These are phyloP conservation scores for Acrocyrtus sp. DNA, from an alignment of 2,888 invertebrate genomes.

Conservation along the genomic window DNA sequence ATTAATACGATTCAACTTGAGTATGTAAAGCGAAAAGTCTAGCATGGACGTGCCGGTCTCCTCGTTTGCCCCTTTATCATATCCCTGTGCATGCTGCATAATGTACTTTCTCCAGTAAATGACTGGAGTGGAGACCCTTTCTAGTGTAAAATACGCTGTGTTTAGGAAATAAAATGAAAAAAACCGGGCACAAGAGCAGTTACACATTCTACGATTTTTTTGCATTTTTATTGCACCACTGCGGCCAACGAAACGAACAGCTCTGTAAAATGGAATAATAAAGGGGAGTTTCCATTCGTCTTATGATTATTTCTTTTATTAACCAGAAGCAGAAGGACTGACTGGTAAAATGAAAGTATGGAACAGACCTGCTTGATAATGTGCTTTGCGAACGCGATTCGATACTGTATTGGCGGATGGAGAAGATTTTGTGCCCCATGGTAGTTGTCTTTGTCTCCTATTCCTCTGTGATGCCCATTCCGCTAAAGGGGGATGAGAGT, in stretches of 20 bases:
- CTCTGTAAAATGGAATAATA: constrained; percentile 9
- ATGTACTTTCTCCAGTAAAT: too few species aligned
- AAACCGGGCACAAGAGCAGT: too few species aligned
- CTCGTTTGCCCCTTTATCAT: too few species aligned
- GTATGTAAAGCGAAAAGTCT: too few species aligned
- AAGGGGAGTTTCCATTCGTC: background rate
- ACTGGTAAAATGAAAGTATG: too few species aligned
- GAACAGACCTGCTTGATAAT: constrained; percentile 53
- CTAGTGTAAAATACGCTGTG: background rate
- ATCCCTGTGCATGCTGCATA: too few species aligned
- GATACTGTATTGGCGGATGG: constrained; percentile 52
- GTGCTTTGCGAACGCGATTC: constrained; percentile 52
- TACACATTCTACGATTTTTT: constrained; percentile 17
- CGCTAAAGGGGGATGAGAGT: background rate
- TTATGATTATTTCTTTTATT: background rate
- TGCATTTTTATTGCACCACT: constrained; percentile 19
- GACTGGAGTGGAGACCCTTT: too few species aligned
- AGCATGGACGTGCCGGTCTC: too few species aligned
- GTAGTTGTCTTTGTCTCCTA: too few species aligned
- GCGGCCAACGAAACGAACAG: background rate
- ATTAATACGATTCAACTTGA: too few species aligned
- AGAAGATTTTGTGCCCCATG: constrained; percentile 15
- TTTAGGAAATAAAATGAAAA: constrained; percentile 13
- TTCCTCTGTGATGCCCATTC: too few species aligned
- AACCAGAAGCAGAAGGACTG: too few species aligned